A percentile compares a stretch with the other conserved stretches of the same genome.
phyloP scores from a whole-genome alignment of 1,140 invertebrate genomes.

The Penaeus japonicus region DNA sequence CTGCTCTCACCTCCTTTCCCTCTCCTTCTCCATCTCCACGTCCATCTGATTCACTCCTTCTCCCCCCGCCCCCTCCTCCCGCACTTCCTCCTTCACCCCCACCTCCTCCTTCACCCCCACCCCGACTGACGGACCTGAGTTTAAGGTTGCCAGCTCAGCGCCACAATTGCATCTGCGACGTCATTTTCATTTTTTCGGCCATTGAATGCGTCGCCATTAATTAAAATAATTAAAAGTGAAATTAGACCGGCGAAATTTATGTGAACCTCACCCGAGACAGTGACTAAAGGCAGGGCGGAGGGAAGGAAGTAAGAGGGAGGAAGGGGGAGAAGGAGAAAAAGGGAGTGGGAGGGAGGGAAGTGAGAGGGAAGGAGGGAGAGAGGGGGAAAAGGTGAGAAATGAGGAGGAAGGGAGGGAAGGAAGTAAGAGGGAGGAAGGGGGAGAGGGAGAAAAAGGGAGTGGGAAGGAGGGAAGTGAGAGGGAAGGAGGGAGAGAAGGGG shows the following conservation, averaged over 20 bases:
- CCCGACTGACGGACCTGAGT: not conserved
- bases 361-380: not conserved
- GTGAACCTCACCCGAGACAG: conserved; percentile 2
- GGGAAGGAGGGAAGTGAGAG: not conserved
- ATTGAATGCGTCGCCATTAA: conserved; percentile 33
- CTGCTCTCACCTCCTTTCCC: not conserved
- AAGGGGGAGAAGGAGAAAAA: not conserved
- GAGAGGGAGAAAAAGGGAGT: not conserved
- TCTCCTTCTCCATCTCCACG: not conserved
- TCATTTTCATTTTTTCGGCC: conserved; percentile 32
- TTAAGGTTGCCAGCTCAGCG: conserved; percentile 3
- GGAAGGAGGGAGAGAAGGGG: not conserved
- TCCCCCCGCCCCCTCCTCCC: not conserved
- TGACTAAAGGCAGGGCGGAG: not conserved
- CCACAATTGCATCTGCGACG: conserved; percentile 45
- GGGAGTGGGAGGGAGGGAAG: not conserved
- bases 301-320: not conserved
- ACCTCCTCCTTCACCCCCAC: not conserved
- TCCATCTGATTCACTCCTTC: not conserved
- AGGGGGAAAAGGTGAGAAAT: not conserved
- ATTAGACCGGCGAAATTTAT: conserved; percentile 36
- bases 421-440: not conserved
- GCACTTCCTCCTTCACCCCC: not conserved
- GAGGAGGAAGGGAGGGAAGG: not conserved
- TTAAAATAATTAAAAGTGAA: conserved; percentile 43